A percentile compares a stretch with the other conserved stretches of the same genome.
Conservation (phyloP, 2,888 invertebrate species). For the Zaprionus bogoriensis region DNA sequence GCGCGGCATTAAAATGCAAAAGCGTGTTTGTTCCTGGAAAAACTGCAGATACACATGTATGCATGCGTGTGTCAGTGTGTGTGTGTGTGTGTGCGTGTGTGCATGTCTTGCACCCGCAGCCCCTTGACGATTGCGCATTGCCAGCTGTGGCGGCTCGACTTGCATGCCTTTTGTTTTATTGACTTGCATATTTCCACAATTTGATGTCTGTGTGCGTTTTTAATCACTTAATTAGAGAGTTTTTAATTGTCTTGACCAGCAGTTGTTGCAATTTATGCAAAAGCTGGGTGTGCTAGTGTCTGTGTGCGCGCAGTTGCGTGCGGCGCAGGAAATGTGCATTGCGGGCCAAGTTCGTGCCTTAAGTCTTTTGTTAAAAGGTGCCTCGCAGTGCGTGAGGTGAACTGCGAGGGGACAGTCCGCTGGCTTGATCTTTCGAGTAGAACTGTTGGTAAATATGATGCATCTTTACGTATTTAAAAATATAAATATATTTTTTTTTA, state of each 20-base stretch:
- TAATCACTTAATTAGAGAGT: slow-evolving; percentile 76
- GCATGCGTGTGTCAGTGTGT: slow-evolving; percentile 7
- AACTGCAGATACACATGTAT: slow-evolving; percentile 47
- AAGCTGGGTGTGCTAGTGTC: slow-evolving; percentile 31
- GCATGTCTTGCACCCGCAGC: not conserved
- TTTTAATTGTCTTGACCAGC: slow-evolving; percentile 61
- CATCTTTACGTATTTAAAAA: no score
- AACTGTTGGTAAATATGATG: not conserved
- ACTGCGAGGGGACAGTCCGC: no score
- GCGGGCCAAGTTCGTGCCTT: slow-evolving; percentile 66
- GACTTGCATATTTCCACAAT: slow-evolving; percentile 68
- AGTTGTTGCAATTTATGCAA: slow-evolving; percentile 65
- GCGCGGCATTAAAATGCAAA: slow-evolving; percentile 76
- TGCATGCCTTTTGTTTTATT: slow-evolving; percentile 56
- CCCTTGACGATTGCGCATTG: not conserved
- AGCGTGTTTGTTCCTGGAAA: slow-evolving; percentile 81
- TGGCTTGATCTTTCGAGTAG: not conserved
- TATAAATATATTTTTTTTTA: no score
- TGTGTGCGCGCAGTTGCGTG: slow-evolving; percentile 33
- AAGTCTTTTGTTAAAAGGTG: slow-evolving; percentile 65
- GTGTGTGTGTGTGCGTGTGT: not conserved
- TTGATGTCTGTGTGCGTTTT: slow-evolving; percentile 62
- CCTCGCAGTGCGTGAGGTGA: slow-evolving; percentile 12
- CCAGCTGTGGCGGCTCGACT: slow-evolving; percentile 28
- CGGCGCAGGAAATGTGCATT: slow-evolving; percentile 57